phyloP scores from a whole-genome alignment of 2,113 vertebrate species.

The Chlorodrepanis virens region DNA sequence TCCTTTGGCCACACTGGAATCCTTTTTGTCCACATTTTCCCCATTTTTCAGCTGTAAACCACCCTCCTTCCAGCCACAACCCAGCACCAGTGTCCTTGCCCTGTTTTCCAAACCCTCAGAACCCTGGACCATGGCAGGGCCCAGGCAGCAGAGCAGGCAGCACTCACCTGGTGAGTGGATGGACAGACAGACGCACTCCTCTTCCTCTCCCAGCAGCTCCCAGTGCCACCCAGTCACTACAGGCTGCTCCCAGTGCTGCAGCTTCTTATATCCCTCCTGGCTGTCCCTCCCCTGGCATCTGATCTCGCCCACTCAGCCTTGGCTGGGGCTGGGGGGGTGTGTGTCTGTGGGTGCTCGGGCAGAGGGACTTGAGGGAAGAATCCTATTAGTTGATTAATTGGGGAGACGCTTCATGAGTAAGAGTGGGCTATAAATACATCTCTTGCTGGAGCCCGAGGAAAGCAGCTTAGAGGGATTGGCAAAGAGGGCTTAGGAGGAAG shows the following conservation, averaged over 20 bases:
- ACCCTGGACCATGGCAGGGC: background rate
- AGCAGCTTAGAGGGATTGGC: conserved; percentile 54
- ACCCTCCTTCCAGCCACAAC: background rate
- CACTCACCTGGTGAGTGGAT: background rate
- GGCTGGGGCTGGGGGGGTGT: background rate
- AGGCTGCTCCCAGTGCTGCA: background rate
- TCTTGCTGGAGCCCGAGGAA: conserved; percentile 15
- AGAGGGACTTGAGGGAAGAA: background rate
- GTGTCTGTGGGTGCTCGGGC: background rate
- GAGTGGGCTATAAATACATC: conserved; percentile 50
- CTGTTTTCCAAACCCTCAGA: background rate
- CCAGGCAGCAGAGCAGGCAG: background rate
- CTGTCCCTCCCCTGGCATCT: conserved; percentile 14
- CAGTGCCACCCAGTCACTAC: background rate
- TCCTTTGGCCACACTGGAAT: background rate
- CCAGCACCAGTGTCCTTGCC: accelerated
- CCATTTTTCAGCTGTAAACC: background rate
- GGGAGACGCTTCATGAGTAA: conserved; percentile 21
- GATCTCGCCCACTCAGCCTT: background rate
- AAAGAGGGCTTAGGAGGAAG: conserved; percentile 22
- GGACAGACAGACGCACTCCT: background rate
- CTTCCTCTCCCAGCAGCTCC: background rate
- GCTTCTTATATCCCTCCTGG: conserved; percentile 38
- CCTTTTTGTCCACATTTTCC: background rate
- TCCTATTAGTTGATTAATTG: conserved; percentile 64